phyloP scores from a whole-genome alignment of 1,140 invertebrate genomes.

The Cecropterus lyciades region DNA sequence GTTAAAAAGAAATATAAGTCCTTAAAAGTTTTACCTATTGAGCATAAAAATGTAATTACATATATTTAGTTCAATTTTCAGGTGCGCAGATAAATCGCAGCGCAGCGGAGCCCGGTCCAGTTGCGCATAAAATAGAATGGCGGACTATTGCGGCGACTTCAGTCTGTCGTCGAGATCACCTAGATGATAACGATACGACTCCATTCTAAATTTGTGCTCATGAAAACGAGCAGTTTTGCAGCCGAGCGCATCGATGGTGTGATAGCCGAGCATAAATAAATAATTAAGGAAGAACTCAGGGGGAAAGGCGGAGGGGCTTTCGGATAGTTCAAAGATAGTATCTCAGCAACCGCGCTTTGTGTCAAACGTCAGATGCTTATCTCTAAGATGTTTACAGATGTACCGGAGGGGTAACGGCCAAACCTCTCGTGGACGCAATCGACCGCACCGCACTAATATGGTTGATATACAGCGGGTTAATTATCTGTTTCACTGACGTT shows the following conservation, averaged over 20 bases:
- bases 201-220: conserved; percentile 75
- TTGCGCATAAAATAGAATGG: conserved; percentile 42
- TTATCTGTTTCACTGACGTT: conserved; percentile 54
- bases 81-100: conserved; percentile 12
- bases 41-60: neutral
- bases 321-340: conserved; percentile 74
- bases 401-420: conserved; percentile 68
- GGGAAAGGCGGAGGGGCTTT: conserved; percentile 44
- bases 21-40: no score
- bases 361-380: conserved; percentile 82
- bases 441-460: conserved; percentile 68
- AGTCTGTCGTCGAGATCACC: conserved; percentile 66
- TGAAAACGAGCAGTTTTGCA: conserved; percentile 70
- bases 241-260: conserved; percentile 74
- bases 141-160: conserved; percentile 40
- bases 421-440: conserved; percentile 69
- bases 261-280: conserved; percentile 79
- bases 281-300: conserved; percentile 72
- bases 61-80: neutral
- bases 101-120: conserved; percentile 11
- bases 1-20: no score
- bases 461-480: conserved; percentile 67
- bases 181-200: conserved; percentile 65
- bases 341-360: conserved; percentile 80
- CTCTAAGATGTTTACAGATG: conserved; percentile 82